Conservation (phyloP, 1,140 invertebrate species). For the Argopecten irradians region DNA sequence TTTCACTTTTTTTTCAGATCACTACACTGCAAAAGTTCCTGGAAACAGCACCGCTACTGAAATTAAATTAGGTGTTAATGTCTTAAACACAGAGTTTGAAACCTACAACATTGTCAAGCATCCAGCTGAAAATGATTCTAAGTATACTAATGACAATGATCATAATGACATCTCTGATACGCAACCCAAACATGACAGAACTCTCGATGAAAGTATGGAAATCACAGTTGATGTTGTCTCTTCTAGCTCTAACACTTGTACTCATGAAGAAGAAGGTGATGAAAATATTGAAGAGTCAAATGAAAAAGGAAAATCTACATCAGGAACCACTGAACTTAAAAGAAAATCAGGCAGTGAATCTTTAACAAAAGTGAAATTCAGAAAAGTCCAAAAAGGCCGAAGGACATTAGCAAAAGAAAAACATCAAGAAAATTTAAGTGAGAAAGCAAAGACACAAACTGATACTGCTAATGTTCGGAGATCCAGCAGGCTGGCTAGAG, state of each 20-base stretch:
- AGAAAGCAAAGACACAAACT: neutral
- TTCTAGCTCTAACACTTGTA: neutral
- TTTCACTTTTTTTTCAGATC: neutral
- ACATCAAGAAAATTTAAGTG: neutral
- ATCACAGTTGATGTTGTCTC: neutral
- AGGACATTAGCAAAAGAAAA: constrained; percentile 11
- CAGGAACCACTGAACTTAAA: neutral
- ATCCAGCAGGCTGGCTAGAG: neutral
- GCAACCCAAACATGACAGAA: no score
- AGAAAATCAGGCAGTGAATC: neutral
- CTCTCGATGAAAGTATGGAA: neutral
- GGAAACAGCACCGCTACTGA: neutral
- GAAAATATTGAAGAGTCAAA: neutral
- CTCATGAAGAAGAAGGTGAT: neutral
- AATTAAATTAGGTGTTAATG: neutral
- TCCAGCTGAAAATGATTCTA: neutral
- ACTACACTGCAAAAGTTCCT: neutral
- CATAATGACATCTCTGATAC: no score
- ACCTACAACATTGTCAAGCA: neutral
- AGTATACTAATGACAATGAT: neutral
- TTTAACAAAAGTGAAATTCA: neutral
- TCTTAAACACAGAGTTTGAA: neutral
- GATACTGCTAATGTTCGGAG: neutral
- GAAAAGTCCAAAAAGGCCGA: neutral
- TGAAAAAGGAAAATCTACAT: neutral